Evolutionary conservation across 2,113 vertebrate species (phyloP), one percentile per base, ranked within the genome.

Genomic region (Benitochromis conjunctus): DNA sequence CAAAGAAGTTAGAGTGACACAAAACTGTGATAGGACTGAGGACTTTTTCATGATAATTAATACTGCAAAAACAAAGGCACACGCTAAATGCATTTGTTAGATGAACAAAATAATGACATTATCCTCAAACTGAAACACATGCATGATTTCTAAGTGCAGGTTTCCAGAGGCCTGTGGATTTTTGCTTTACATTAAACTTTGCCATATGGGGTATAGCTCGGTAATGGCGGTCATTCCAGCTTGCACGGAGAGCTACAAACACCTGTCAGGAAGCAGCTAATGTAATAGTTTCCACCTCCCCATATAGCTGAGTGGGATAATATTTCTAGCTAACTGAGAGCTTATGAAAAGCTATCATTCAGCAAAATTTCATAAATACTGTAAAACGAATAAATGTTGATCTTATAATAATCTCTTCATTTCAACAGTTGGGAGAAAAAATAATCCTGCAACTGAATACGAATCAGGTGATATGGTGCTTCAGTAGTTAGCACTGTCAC

Each of bases 331-430:
- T 74, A 60, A 79, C 38, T 41, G 46, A 3, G 5, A 78, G 51
- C 4, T 89, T 74, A 64, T 83, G 66, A 86, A 71, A 91, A 55
- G 14, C 29, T 34, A 78, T 85, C 13, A 62, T 58, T 89, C 64
- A 60, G 55, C 11, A 55, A 21, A 79, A 83, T 76, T 26, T 56
- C 84, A 71, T 46, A 18, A 46, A 26, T 21, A 21, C 48, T 56
- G 21, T 41, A 5, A 83, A 83, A 83, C 76, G 9, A 84, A 79
- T 9, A 82, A n/a, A 51, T 7, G 14, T n/a, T n/a, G 46, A 80
- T 51, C 36, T 82, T 31, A 16, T 34, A 29, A 38, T 46, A 18
- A 18, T 41, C 6, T 81, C 58, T 76, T 64, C 8, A 78, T 80
- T 83, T 57, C 6, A 87, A 66, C 41, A 19, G 60, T 56, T 5